Percentiles rank a stretch among this genome's conserved stretches.
Evolutionary conservation across 2,888 invertebrate species (phyloP).

Genomic region (Rhamphomyia laevipes): DNA sequence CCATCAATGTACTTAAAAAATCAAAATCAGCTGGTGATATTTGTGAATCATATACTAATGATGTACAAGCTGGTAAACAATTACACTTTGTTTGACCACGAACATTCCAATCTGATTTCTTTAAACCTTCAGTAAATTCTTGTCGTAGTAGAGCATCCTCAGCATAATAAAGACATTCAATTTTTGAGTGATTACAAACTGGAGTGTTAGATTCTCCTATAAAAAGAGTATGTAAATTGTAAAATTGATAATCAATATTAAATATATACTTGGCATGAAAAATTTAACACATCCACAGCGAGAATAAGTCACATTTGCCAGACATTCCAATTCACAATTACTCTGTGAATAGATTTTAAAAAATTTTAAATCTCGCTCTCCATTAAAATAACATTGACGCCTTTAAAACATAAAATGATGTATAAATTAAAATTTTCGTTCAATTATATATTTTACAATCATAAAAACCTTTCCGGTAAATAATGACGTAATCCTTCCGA

Average conservation of each 20-base stretch:
- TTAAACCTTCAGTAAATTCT: constrained; percentile 32
- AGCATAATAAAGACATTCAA: constrained; percentile 31
- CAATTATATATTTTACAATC: background rate
- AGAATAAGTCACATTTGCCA: constrained; percentile 51
- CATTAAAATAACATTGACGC: constrained; percentile 55
- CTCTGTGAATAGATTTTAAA: constrained; percentile 58
- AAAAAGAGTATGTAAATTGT: constrained; percentile 18
- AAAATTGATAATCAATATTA: too few relatives aligned
- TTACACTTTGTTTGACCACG: constrained; percentile 31
- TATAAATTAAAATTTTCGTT: too few relatives aligned
- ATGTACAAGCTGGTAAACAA: constrained; percentile 33
- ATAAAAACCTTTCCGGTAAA: constrained; percentile 34
- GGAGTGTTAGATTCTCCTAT: constrained; percentile 29
- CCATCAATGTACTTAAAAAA: background rate
- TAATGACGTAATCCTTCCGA: constrained; percentile 49
- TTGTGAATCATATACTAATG: constrained; percentile 30
- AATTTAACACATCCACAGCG: constrained; percentile 58
- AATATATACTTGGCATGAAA: constrained; percentile 51
- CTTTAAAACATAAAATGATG: constrained; percentile 19
- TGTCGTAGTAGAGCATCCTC: constrained; percentile 29
- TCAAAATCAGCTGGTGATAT: constrained; percentile 26
- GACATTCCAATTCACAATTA: constrained; percentile 60
- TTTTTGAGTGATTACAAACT: constrained; percentile 33
- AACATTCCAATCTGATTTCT: constrained; percentile 22
- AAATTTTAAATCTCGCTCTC: constrained; percentile 48